These are phyloP conservation scores for Natrix natrix DNA, from an alignment of 2,797 vertebrate species.

Conservation along the genomic window DNA sequence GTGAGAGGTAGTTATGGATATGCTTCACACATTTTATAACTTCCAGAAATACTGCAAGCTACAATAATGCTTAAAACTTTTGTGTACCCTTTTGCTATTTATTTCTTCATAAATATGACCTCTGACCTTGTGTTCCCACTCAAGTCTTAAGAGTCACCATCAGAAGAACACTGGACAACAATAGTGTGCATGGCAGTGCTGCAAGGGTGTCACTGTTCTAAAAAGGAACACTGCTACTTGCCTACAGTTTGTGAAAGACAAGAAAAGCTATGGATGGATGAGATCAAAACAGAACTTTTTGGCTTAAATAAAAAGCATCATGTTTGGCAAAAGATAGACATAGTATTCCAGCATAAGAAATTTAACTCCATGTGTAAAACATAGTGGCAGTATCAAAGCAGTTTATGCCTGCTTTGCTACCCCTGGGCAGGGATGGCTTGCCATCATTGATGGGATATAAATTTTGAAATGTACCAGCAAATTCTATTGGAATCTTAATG, in stretches of 20 bases:
- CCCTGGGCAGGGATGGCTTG: neutral
- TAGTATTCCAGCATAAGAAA: neutral
- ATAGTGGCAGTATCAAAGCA: neutral
- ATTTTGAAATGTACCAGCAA: neutral
- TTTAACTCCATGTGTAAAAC: neutral
- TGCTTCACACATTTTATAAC: neutral
- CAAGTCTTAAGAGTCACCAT: neutral
- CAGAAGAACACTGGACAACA: neutral
- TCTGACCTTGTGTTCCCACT: neutral
- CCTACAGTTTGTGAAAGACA: neutral
- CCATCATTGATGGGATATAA: neutral
- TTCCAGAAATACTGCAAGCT: neutral
- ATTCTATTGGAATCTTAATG: neutral
- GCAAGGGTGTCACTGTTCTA: neutral
- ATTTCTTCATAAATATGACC: neutral
- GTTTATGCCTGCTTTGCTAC: neutral
- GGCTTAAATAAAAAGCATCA: neutral
- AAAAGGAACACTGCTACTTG: neutral
- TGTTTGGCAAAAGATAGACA: neutral
- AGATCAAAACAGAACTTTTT: neutral
- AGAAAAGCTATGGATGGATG: neutral
- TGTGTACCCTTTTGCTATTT: neutral
- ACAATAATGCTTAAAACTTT: neutral
- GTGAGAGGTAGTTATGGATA: neutral
- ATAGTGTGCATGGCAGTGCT: neutral